Conservation (phyloP, 2,797 vertebrate species). For the Sebastes ruberrimus region DNA sequence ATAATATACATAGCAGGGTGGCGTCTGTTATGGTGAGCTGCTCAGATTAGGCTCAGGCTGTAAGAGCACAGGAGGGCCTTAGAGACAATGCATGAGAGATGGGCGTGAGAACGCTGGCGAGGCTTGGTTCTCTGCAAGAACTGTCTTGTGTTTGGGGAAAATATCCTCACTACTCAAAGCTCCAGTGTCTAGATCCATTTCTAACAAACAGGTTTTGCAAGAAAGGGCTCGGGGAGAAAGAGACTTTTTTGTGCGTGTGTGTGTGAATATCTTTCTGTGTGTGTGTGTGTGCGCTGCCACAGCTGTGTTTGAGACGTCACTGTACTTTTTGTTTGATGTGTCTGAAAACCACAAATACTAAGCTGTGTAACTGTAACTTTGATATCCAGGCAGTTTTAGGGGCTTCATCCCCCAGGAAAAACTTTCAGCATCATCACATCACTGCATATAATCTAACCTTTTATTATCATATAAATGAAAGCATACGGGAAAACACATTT, state of each 20-base stretch:
- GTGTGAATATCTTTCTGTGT: conserved; percentile 19
- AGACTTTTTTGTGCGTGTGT: conserved; percentile 52
- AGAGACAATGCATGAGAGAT: conserved; percentile 74
- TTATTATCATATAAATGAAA: conserved; percentile 34
- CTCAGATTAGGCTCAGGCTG: conserved; percentile 65
- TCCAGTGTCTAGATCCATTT: conserved; percentile 82
- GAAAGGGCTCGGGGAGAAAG: conserved; percentile 64
- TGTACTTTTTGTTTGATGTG: conserved; percentile 65
- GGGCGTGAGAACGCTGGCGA: conserved; percentile 80
- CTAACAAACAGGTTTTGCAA: conserved; percentile 86
- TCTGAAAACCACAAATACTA: conserved; percentile 54
- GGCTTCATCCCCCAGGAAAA: conserved; percentile 21
- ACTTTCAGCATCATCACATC: conserved; percentile 5
- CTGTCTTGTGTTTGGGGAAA: conserved; percentile 82
- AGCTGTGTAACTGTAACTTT: conserved; percentile 51
- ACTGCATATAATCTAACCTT: conserved; percentile 12
- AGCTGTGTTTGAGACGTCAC: conserved; percentile 65
- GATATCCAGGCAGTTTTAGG: conserved; percentile 50
- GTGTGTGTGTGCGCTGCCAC: conserved; percentile 30
- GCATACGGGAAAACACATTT: conserved; percentile 8
- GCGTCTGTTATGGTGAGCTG: conserved; percentile 67
- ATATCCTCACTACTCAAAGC: conserved; percentile 80
- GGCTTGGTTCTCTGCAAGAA: conserved; percentile 84
- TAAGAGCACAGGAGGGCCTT: conserved; percentile 69
- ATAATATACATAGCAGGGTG: conserved; percentile 47